Conservation (phyloP, 2,888 invertebrate species). For the Philhelius pedissequus region DNA sequence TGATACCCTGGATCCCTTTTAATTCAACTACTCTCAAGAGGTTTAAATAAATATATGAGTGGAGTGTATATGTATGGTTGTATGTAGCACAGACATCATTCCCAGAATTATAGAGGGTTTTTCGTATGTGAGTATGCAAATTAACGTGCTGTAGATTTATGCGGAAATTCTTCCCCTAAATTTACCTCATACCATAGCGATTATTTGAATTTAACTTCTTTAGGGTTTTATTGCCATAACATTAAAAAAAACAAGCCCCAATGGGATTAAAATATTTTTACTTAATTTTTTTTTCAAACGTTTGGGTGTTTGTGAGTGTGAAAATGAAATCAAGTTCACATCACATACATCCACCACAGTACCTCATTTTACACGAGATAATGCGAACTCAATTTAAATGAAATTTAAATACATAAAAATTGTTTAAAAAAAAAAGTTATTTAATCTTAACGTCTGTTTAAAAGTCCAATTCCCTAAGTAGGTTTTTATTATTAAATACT, state of each 20-base stretch:
- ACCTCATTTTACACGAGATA: background rate
- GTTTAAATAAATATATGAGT: slow-evolving; percentile 16
- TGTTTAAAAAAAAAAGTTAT: background rate
- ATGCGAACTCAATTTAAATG: slow-evolving; percentile 4
- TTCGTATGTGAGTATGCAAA: slow-evolving; percentile 48
- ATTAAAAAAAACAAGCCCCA: background rate
- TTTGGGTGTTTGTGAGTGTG: background rate
- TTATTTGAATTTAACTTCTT: slow-evolving; percentile 42
- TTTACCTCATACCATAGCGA: slow-evolving; percentile 29
- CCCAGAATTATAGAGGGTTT: slow-evolving; percentile 5
- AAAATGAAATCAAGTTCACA: background rate
- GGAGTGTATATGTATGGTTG: background rate
- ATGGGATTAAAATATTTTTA: background rate
- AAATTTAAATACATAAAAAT: slow-evolving; percentile 39
- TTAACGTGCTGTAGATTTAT: slow-evolving; percentile 63
- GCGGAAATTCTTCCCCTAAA: slow-evolving; percentile 42
- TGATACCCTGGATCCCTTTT: slow-evolving; percentile 59
- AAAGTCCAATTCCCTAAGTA: slow-evolving; percentile 16
- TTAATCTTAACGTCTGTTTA: slow-evolving; percentile 28
- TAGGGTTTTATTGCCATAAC: slow-evolving; percentile 39
- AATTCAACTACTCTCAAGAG: slow-evolving; percentile 54
- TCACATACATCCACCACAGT: background rate
- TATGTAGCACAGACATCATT: background rate
- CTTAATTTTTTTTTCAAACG: background rate
- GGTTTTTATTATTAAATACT: slow-evolving; percentile 15